Conservation (phyloP, 1,140 invertebrate genomes). For the Drosophila orena region DNA sequence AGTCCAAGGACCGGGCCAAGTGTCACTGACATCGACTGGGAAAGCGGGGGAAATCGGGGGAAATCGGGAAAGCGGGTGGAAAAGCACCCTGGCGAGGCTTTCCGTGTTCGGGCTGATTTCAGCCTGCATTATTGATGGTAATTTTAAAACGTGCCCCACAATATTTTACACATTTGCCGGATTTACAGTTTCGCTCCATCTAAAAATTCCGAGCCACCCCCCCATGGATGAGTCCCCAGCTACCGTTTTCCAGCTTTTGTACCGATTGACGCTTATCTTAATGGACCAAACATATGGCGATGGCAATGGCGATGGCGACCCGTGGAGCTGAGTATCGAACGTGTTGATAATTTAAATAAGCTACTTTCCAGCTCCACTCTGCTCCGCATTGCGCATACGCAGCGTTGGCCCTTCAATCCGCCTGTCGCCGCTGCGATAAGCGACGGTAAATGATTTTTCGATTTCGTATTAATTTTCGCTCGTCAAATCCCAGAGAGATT, state of each 20-base stretch:
- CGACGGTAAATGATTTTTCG: slow-evolving; percentile 78
- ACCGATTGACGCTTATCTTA: slow-evolving; percentile 83
- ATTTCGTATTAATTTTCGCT: slow-evolving; percentile 75
- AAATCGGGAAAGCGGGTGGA: slow-evolving; percentile 18
- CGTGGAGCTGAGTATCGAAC: slow-evolving; percentile 30
- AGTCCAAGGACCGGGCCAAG: slow-evolving; percentile 62
- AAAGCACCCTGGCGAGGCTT: slow-evolving; percentile 29
- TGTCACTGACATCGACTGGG: slow-evolving; percentile 67
- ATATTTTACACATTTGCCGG: slow-evolving; percentile 81
- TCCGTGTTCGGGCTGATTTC: slow-evolving; percentile 16
- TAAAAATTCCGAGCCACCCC: slow-evolving; percentile 19
- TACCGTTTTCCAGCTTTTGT: slow-evolving; percentile 58
- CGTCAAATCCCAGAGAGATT: slow-evolving; percentile 75
- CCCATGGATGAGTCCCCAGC: slow-evolving; percentile 6
- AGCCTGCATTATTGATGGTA: slow-evolving; percentile 78
- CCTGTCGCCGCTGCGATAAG: slow-evolving; percentile 74
- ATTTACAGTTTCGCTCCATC: slow-evolving; percentile 66
- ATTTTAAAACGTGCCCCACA: slow-evolving; percentile 82
- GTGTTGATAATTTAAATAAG: slow-evolving; percentile 84
- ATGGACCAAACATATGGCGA: slow-evolving; percentile 81
- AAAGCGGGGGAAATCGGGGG: slow-evolving; percentile 3
- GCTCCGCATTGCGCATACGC: slow-evolving; percentile 72
- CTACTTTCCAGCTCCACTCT: slow-evolving; percentile 65
- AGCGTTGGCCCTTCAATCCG: slow-evolving; percentile 54
- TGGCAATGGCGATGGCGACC: slow-evolving; percentile 50